Percentiles rank a stretch among this genome's conserved stretches.
Evolutionary conservation across 2,113 vertebrate species (phyloP).

Genomic region (Charadrius vociferus): DNA sequence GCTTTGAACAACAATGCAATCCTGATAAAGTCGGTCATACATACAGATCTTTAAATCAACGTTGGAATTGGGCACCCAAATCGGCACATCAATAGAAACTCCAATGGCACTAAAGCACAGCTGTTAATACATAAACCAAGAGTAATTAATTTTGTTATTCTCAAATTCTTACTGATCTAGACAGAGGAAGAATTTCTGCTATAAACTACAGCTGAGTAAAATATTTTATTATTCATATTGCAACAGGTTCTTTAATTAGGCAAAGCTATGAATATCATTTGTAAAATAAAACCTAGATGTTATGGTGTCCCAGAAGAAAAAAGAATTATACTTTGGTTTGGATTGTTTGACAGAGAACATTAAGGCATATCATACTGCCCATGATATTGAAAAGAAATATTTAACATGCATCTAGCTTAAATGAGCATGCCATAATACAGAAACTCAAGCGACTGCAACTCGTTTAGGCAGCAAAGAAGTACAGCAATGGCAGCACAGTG

Average conservation of each 20-base stretch:
- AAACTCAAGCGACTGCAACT: neutral
- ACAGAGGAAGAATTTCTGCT: neutral
- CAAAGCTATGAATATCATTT: neutral
- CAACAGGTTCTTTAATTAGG: neutral
- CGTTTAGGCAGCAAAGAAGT: neutral
- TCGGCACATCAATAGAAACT: slow-evolving; percentile 74
- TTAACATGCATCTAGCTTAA: neutral
- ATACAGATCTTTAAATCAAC: slow-evolving; percentile 90
- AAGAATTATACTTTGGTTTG: neutral
- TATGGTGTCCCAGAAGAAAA: neutral
- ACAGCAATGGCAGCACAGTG: neutral
- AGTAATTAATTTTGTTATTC: neutral
- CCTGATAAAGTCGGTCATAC: slow-evolving; percentile 87
- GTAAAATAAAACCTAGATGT: neutral
- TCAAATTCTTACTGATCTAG: neutral
- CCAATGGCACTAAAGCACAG: slow-evolving; percentile 74
- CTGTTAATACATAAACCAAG: neutral
- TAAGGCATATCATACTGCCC: neutral
- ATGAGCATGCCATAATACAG: neutral
- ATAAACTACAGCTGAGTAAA: neutral
- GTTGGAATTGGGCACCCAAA: slow-evolving; percentile 81
- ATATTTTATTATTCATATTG: neutral
- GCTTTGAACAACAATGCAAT: slow-evolving; percentile 78
- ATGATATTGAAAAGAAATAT: neutral
- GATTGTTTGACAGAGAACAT: neutral